Base-by-base conservation (phyloP, 2,797 vertebrate genomes). In the Gymnoscopelus microlampas region DNA sequence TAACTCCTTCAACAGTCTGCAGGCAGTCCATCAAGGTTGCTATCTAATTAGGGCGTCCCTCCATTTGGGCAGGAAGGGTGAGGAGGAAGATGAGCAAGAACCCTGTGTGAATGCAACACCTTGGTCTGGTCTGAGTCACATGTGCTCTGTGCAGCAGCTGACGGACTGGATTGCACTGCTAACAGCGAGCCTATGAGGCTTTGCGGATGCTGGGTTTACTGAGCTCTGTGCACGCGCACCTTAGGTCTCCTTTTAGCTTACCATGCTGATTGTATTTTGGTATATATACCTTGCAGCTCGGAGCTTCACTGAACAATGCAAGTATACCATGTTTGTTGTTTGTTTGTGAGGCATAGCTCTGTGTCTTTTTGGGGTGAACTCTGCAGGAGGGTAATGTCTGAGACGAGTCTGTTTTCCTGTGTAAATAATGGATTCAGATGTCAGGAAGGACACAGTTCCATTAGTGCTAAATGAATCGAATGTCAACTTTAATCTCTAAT, bases 221-320 rank as follows among this genome's bases (percentile, higher is more conserved):
- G 62, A 75, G 73, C 72, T 84, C 79, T 68, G 65, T 69, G 67
- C 2, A 49, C 62, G 58, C 73, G 62, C 74, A 53, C 68, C 63
- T 62, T 73, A 81, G 79, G 66, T 65, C 60, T 78, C 77, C 54
- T 12, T 13, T 72, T 74, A 70, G 76, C 59, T 61, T 83, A 87
- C 83, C 88, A 94, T 94, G 94, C 76, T 94, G 66, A 85, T 93
- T 61, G 91, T 86, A 74, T 93, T 88, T 78, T 94, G 93, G 93
- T 92, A 85, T 85, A 79, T 94, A 60, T 95, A 93, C 84, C 78
- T 95, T 60, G 81, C 90, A 76, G 90, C 85, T 51, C 90, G 90
- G 83, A 90, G 84, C 86, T 55, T 94, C 87, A 85, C 70, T 66
- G 67, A 81, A 61, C 82, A 92, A 87, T 88, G 93, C 92, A 93